phyloP scores from a whole-genome alignment of 30 jellyfish, hydroid and myxozoan genomes.

The Hydra vulgaris region DNA sequence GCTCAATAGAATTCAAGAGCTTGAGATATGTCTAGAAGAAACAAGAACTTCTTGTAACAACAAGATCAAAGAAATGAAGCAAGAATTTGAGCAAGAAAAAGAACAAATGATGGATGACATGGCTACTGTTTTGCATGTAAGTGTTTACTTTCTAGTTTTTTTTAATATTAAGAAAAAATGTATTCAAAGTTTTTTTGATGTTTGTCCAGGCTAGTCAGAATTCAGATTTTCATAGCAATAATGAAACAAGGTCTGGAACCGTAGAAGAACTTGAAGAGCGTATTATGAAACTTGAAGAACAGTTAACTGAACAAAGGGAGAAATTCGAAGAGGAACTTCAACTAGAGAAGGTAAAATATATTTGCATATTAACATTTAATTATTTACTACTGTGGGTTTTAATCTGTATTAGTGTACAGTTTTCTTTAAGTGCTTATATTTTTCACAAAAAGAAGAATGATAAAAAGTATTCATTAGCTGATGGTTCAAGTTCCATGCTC shows the following conservation, averaged over 20 bases:
- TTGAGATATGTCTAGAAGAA: slow-evolving; percentile 66
- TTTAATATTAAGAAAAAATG: background rate
- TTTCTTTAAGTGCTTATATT: no score
- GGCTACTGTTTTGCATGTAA: slow-evolving; percentile 69
- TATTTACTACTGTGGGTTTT: background rate
- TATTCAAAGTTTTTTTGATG: no score
- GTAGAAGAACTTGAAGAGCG: slow-evolving; percentile 41
- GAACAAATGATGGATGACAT: slow-evolving; percentile 75
- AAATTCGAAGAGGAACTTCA: slow-evolving; percentile 70
- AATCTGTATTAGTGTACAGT: no score
- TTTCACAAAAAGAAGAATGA: no score
- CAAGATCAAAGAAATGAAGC: slow-evolving; percentile 37
- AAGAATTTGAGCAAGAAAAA: slow-evolving; percentile 35
- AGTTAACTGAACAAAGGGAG: slow-evolving; percentile 40
- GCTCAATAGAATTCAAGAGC: slow-evolving; percentile 66
- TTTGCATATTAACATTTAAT: background rate
- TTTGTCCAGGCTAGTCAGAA: slow-evolving; percentile 12
- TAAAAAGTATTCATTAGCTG: no score
- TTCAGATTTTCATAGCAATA: background rate
- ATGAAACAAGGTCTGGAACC: slow-evolving; percentile 14
- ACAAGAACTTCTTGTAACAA: slow-evolving; percentile 30
- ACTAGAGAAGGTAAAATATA: slow-evolving; percentile 84
- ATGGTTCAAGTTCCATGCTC: no score
- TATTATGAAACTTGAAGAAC: slow-evolving; percentile 46
- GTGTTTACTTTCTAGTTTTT: background rate